Base-by-base conservation (phyloP, 2,113 vertebrate genomes). In the Psilopogon haemacephalus region DNA sequence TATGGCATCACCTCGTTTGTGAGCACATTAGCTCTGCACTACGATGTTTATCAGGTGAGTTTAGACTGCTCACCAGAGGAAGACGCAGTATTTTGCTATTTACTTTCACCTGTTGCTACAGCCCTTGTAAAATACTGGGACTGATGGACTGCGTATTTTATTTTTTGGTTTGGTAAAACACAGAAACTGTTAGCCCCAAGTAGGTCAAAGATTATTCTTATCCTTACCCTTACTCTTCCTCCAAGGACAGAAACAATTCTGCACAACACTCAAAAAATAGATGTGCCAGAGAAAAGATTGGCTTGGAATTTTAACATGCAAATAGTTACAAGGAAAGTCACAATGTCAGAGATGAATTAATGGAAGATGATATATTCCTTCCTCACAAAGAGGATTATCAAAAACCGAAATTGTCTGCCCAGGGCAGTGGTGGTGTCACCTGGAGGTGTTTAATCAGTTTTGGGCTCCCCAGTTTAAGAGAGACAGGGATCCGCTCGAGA, bases 311-410 rank as follows among this genome's bases (percentile, higher is more conserved):
- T 52, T 44, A 80, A 56, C 18, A 56, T 9, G 8, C 55, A 71
- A 42, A 24, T 23, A 91, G 40, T 24, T 55, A 35, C 4, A 81
- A 40, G 15, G 14, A 56, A 64, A 80, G 16, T 15, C 38, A 17
- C 2, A 40, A 32, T 0, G 0, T 4, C 38, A 74, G 18, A 72
- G 55, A 70, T 24, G 5, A 74, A 60, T 52, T 26, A 68, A 60
- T 5, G 6, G 26, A 87, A 44, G 14, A 32, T 2, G 2, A 77
- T 1, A 0, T 8, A 26, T 48, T 23, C 83, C 40, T 40, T 40
- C 40, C 40, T 40, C 40, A 40, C 40, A 40, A 14, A 40, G 40
- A 40, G 40, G 11, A 15, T 42, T 42, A 42, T 42, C 42, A 42
- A 42, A 42, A 6, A 42, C 16, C 16, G 42, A 15, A 42, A 42